Percentiles rank a stretch among this genome's conserved stretches.
Conservation (phyloP, 2,113 vertebrate species). For the Aptenodytes patagonicus region DNA sequence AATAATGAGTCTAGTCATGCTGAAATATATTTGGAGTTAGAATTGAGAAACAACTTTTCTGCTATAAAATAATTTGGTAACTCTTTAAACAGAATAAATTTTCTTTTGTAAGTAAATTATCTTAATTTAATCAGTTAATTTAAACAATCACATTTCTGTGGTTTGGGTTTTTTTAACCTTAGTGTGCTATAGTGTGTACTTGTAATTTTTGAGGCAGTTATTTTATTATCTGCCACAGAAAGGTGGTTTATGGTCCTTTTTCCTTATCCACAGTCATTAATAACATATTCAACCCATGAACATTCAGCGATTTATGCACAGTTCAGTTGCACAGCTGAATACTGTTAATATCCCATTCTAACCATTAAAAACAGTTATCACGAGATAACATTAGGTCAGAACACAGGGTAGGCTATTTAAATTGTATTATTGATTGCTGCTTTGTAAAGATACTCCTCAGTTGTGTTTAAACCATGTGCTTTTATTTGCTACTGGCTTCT, state of each 20-base stretch:
- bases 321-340: not conserved
- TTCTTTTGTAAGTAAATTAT: not conserved
- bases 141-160: not conserved
- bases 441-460: not conserved
- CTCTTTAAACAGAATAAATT: not conserved
- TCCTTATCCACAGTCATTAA: not conserved
- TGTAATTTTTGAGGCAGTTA: not conserved
- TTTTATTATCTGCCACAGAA: not conserved
- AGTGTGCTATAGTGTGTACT: not conserved
- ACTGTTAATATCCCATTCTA: not conserved
- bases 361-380: constrained; percentile 32
- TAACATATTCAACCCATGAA: not conserved
- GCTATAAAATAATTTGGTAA: not conserved
- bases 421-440: not conserved
- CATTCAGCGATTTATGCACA: not conserved
- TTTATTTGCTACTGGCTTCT: not conserved
- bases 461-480: not conserved
- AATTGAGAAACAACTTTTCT: not conserved
- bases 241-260: not conserved
- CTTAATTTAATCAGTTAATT: not conserved
- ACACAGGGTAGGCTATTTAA: not conserved
- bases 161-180: not conserved
- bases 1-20: not conserved
- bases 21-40: not conserved
- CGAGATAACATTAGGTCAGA: not conserved